These are phyloP conservation scores for Microtus richardsoni DNA, from an alignment of 2,113 vertebrate genomes.

Conservation along the genomic window DNA sequence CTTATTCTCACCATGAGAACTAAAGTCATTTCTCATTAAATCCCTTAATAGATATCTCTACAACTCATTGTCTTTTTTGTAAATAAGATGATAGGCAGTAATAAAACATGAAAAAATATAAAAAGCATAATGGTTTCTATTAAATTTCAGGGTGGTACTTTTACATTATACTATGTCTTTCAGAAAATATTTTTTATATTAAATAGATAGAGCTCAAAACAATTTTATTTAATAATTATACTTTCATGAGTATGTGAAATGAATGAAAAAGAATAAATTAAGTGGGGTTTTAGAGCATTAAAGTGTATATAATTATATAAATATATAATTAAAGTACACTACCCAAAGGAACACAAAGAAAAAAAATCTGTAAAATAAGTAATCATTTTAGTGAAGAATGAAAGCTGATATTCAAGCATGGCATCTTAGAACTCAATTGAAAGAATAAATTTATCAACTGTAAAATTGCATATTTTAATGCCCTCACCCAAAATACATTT, in stretches of 20 bases:
- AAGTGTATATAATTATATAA: no score
- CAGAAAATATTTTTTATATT: slow-evolving; percentile 32
- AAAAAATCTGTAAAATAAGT: neutral
- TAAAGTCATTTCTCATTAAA: slow-evolving; percentile 72
- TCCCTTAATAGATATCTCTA: slow-evolving; percentile 62
- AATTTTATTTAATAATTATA: slow-evolving; percentile 52
- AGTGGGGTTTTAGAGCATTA: neutral
- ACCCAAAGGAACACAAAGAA: neutral
- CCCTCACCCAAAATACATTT: neutral
- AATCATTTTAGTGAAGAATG: neutral
- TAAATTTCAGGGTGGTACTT: slow-evolving; percentile 39
- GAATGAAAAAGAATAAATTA: slow-evolving; percentile 7
- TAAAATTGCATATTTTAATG: neutral
- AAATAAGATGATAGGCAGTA: slow-evolving; percentile 62
- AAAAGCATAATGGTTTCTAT: slow-evolving; percentile 43
- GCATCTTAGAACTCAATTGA: neutral
- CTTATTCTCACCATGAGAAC: slow-evolving; percentile 61
- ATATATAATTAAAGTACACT: neutral
- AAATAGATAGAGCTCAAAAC: neutral
- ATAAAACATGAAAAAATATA: slow-evolving; percentile 62
- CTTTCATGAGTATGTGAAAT: neutral
- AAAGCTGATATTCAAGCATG: neutral
- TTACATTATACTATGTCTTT: slow-evolving; percentile 38
- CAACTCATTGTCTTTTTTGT: slow-evolving; percentile 74
- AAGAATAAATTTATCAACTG: neutral